Conservation (phyloP, 2,797 vertebrate species). For the Anguilla obscura region DNA sequence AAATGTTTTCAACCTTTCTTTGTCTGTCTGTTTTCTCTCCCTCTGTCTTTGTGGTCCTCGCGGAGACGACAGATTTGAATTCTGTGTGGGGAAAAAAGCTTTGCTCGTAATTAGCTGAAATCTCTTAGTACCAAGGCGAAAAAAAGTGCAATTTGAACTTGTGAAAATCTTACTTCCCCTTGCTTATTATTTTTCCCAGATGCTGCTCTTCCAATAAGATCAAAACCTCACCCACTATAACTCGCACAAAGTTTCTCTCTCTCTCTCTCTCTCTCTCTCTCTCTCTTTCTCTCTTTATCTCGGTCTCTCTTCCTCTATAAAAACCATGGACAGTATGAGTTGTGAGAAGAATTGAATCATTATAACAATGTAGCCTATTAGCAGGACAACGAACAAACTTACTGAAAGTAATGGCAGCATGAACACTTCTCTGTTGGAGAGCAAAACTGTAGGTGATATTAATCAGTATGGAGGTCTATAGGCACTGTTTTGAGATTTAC, state of each 20-base stretch:
- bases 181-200: constrained; percentile 58
- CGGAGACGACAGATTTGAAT: constrained; percentile 71
- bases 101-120: constrained; percentile 78
- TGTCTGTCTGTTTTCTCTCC: constrained; percentile 60
- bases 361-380: constrained; percentile 32
- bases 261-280: constrained; percentile 41
- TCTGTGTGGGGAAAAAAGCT: constrained; percentile 66
- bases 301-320: constrained; percentile 36
- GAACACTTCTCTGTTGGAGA: neutral
- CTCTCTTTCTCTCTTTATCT: constrained; percentile 44
- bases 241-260: constrained; percentile 16
- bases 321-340: constrained; percentile 64
- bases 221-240: constrained; percentile 65
- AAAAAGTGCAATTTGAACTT: constrained; percentile 66
- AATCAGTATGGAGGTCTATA: constrained; percentile 1
- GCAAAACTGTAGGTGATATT: neutral
- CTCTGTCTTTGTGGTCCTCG: constrained; percentile 75
- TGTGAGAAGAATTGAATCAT: constrained; percentile 36
- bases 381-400: constrained; percentile 32
- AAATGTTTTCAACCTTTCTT: constrained; percentile 65
- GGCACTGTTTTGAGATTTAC: constrained; percentile 18
- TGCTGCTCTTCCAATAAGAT: constrained; percentile 70
- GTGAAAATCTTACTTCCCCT: constrained; percentile 43
- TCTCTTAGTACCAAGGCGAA: constrained; percentile 64
- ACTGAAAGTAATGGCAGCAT: constrained; percentile 27